Conservation (phyloP, 2,113 vertebrate species). For the Esox niger region DNA sequence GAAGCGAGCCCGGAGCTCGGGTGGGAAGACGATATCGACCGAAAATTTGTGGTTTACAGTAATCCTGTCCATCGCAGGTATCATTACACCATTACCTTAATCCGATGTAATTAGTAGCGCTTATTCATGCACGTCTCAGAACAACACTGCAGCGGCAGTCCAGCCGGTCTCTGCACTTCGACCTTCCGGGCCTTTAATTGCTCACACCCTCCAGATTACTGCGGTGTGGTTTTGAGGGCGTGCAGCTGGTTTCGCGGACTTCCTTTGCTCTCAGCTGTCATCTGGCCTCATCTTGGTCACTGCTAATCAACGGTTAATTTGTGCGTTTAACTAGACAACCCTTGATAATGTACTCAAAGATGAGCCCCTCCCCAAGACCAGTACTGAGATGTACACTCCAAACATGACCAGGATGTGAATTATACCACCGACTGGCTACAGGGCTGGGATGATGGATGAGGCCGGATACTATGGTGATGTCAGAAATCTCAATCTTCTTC, state of each 20-base stretch:
- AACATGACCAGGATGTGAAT: constrained; percentile 9
- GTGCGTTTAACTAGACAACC: not conserved
- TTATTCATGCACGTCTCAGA: constrained; percentile 19
- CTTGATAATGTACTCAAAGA: constrained; percentile 52
- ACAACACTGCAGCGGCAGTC: constrained; percentile 31
- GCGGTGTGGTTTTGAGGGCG: constrained; percentile 51
- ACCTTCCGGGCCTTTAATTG: too few species aligned
- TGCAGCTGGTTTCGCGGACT: constrained; percentile 37
- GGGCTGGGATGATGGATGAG: constrained; percentile 15
- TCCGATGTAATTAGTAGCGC: not conserved
- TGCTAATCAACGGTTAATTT: constrained; percentile 3
- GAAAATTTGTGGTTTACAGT: not conserved
- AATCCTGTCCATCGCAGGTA: not conserved
- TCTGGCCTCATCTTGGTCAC: constrained; percentile 26
- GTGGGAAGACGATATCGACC: constrained; percentile 34
- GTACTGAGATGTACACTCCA: constrained; percentile 18
- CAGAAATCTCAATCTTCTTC: not conserved
- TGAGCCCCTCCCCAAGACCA: constrained; percentile 11
- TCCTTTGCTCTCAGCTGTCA: constrained; percentile 1
- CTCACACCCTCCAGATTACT: constrained; percentile 56
- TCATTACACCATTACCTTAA: too few species aligned
- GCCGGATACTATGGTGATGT: constrained; percentile 18
- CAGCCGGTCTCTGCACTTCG: too few species aligned
- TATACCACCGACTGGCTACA: constrained; percentile 30
- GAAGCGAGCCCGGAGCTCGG: constrained; percentile 33